phyloP scores from a whole-genome alignment of 64 coral and sea anemone genomes.

The Pocillopora verrucosa region DNA sequence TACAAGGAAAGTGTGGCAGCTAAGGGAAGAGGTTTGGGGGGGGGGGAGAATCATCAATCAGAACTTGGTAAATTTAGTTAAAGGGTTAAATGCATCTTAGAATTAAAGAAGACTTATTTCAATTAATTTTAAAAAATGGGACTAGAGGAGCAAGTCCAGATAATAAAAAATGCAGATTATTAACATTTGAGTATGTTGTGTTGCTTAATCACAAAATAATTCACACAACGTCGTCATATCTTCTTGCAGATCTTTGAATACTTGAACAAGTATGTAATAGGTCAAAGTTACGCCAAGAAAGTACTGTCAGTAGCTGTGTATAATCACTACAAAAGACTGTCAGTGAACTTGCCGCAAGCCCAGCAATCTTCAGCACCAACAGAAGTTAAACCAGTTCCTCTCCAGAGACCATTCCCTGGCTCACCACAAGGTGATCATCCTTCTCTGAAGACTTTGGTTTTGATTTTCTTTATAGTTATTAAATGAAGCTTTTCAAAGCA shows the following conservation, averaged over 20 bases:
- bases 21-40: too few species aligned
- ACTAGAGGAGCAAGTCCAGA: too few species aligned
- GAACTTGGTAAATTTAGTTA: too few species aligned
- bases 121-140: background rate
- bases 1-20: too few species aligned
- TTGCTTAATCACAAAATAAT: background rate
- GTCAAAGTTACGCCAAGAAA: conserved; percentile 94
- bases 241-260: conserved; percentile 88
- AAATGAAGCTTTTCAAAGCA: background rate
- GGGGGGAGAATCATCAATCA: too few species aligned
- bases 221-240: background rate
- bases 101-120: background rate
- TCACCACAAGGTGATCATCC: conserved; percentile 58
- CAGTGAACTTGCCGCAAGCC: conserved; percentile 78
- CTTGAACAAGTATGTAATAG: conserved; percentile 93
- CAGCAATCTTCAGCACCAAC: conserved; percentile 45
- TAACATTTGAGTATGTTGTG: too few species aligned
- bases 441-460: background rate
- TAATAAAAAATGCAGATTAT: too few species aligned
- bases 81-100: too few species aligned
- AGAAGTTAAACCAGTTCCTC: conserved; percentile 80
- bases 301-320: conserved; percentile 95
- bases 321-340: conserved; percentile 94
- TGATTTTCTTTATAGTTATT: background rate
- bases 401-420: conserved; percentile 69